Evolutionary conservation across 2,888 invertebrate species (phyloP).

Genomic region (Philereme vetulata): DNA sequence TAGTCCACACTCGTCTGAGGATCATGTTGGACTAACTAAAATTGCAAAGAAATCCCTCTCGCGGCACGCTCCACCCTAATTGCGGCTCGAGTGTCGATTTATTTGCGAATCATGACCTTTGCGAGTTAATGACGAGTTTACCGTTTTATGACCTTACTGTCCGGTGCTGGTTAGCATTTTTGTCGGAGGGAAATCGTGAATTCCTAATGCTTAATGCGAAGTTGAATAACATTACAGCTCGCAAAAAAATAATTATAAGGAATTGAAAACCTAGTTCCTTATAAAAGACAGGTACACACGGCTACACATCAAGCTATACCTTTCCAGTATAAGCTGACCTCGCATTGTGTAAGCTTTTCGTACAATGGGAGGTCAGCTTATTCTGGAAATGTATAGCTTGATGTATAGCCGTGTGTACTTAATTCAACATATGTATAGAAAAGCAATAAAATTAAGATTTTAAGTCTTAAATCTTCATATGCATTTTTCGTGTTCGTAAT

Average conservation of each 20-base stretch:
- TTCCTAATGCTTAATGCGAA: not conserved
- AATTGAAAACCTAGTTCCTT: no score
- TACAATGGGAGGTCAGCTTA: no score
- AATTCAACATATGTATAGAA: no score
- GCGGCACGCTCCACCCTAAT: constrained; percentile 62
- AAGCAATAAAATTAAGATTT: no score
- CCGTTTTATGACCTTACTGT: constrained; percentile 41
- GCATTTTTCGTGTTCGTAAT: no score
- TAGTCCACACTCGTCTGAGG: constrained; percentile 68
- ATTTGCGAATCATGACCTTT: constrained; percentile 72
- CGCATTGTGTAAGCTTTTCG: no score
- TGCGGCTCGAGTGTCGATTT: constrained; percentile 74
- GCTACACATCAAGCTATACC: no score
- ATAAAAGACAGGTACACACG: no score
- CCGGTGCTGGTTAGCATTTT: constrained; percentile 45
- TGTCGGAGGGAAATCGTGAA: constrained; percentile 25
- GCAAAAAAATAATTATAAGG: not conserved
- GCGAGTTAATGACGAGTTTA: constrained; percentile 55
- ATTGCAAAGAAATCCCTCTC: constrained; percentile 76
- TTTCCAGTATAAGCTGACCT: no score
- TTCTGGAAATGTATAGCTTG: no score
- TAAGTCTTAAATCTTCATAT: no score
- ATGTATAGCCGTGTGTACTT: no score
- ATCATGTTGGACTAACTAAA: constrained; percentile 79
- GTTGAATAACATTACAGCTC: not conserved